A percentile compares a stretch with the other conserved stretches of the same genome.
phyloP scores from a whole-genome alignment of 2,888 invertebrate genomes.

The Miltochrista miniata region DNA sequence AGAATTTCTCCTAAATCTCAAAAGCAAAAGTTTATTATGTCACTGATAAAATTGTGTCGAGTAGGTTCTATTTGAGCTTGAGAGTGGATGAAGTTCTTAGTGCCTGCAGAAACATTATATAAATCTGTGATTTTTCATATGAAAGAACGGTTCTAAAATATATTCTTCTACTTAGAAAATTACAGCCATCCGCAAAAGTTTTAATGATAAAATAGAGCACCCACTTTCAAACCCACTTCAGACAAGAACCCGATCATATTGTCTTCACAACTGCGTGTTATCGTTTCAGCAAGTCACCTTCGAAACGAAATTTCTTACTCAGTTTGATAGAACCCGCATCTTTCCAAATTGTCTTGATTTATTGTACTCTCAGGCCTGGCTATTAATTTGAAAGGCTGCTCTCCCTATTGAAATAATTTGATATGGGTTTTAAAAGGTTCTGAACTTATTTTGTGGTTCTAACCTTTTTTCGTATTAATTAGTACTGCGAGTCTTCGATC shows the following conservation, averaged over 20 bases:
- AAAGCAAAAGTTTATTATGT: no score
- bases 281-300: conserved; percentile 33
- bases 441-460: background rate
- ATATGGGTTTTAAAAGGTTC: background rate
- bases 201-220: conserved; percentile 3
- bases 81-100: no score
- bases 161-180: background rate
- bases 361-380: conserved; percentile 25
- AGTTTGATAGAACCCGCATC: conserved; percentile 37
- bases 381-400: conserved; percentile 31
- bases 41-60: no score
- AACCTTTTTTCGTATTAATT: no score
- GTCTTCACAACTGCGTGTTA: conserved; percentile 22
- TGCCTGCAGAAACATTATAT: no score
- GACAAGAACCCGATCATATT: conserved; percentile 7
- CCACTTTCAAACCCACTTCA: background rate
- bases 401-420: conserved; percentile 3
- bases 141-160: no score
- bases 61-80: no score
- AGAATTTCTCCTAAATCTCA: no score
- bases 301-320: conserved; percentile 16
- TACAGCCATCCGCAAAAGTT: background rate
- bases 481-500: no score
- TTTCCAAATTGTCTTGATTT: conserved; percentile 30
- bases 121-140: no score